A percentile compares a stretch with the other conserved stretches of the same genome.
phyloP scores from a whole-genome alignment of 1,140 invertebrate genomes.

The Megalonaias nervosa region DNA sequence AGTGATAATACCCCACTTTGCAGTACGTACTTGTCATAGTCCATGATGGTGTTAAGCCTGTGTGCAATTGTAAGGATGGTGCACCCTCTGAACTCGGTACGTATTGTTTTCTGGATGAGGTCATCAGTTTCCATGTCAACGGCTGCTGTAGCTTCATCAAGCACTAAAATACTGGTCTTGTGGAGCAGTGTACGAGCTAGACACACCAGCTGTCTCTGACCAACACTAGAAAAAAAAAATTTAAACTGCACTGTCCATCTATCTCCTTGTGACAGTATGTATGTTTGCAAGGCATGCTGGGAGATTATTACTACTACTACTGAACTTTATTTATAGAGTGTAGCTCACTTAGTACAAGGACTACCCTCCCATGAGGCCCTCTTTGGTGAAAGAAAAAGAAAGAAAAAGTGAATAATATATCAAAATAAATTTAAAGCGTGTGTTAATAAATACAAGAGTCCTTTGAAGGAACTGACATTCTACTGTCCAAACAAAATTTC shows the following conservation, averaged over 20 bases:
- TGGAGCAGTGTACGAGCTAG: constrained; percentile 72
- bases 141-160: constrained; percentile 73
- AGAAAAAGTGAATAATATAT: not conserved
- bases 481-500: too few relatives aligned
- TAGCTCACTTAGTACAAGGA: too few relatives aligned
- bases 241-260: not conserved
- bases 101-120: constrained; percentile 68
- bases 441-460: too few relatives aligned
- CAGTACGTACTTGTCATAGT: constrained; percentile 50
- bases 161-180: constrained; percentile 82
- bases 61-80: constrained; percentile 71
- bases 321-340: not conserved
- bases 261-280: not conserved
- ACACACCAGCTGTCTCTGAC: constrained; percentile 73
- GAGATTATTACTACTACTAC: too few relatives aligned
- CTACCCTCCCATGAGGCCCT: not conserved
- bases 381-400: not conserved
- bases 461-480: too few relatives aligned
- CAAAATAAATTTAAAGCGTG: too few relatives aligned
- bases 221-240: constrained; percentile 65
- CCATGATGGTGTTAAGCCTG: constrained; percentile 71
- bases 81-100: constrained; percentile 57
- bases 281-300: not conserved
- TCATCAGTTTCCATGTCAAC: constrained; percentile 67
- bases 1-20: too few relatives aligned